Base-by-base conservation (phyloP, 2,797 vertebrate genomes). In the Rhincodon typus region DNA sequence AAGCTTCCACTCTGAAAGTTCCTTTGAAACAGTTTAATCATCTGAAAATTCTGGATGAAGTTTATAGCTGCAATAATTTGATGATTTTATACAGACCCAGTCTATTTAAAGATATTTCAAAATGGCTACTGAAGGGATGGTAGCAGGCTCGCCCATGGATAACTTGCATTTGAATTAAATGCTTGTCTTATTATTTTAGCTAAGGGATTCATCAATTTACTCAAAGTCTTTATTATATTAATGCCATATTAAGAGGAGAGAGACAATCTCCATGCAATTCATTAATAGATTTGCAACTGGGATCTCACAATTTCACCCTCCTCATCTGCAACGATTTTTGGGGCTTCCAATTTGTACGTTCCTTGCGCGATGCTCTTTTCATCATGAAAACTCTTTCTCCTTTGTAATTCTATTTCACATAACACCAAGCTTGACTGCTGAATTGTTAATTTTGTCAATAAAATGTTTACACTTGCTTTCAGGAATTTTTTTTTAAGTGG, bases 361-460 rank as follows among this genome's bases (percentile, higher is more conserved):
- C 5, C 12, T 27, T 42, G 70, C 30, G 6, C 62, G 19, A n/a
- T 1, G 62, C 69, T 72, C n/a, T 70, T 82, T 23, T 42, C 46
- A 94, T 94, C 91, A n/a, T 50, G 50, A 46, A 21, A 34, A 77
- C 19, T 70, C 30, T 95, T 77, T 50, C 70, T 77, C 30, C 25
- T 19, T 30, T 10, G 42, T 95, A n/a, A 77, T 53, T 19, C 27
- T 34, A 17, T 57, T 95, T 21, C 30, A n/a, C 38, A 50, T 53
- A 57, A n/a, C 46, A 53, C 46, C 27, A 57, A 95, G 46, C 27
- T 77, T 53, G 70, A 34, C 94, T 77, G 34, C 4, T 17, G 38
- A 77, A 77, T 95, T 95, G 70, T 95, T 95, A 27, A 77, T 53
- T 34, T 95, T 6, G 53, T 95, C 69, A 53, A 95, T 95, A 95